Conservation (phyloP, 2,797 vertebrate species). For the Bryconaethiops microstoma region DNA sequence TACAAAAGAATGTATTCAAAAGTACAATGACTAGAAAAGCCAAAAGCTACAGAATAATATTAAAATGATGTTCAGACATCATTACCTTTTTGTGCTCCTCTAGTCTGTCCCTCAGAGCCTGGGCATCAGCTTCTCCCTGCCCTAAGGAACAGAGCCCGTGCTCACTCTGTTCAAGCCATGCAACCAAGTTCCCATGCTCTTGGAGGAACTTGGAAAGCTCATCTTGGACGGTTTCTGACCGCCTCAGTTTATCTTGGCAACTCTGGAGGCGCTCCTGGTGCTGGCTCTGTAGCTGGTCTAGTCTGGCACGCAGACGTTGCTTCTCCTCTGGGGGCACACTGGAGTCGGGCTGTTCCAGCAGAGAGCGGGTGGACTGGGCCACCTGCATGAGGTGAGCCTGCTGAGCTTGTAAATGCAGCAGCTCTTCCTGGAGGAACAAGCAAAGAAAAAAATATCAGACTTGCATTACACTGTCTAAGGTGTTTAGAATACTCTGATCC, state of each 20-base stretch:
- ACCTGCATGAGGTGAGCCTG: conserved; percentile 89
- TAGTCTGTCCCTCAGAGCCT: conserved; percentile 76
- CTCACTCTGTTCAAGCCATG: conserved; percentile 89
- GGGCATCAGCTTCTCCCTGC: conserved; percentile 75
- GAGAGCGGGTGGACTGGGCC: conserved; percentile 84
- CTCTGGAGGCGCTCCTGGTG: conserved; percentile 80
- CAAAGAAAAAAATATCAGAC: background rate
- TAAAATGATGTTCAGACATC: no score
- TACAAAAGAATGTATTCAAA: background rate
- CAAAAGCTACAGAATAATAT: no score
- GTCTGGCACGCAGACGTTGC: conserved; percentile 75
- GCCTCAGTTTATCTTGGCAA: conserved; percentile 85
- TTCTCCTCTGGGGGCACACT: conserved; percentile 81
- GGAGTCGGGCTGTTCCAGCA: conserved; percentile 86
- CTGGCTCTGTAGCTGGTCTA: conserved; percentile 81
- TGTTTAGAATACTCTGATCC: background rate
- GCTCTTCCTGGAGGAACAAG: conserved; percentile 74
- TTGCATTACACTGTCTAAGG: background rate
- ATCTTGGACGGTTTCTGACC: conserved; percentile 83
- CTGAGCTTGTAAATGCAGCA: conserved; percentile 90
- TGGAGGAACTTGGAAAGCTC: conserved; percentile 90
- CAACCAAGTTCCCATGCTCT: conserved; percentile 84
- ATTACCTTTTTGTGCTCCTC: conserved; percentile 85
- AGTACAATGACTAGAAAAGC: background rate
- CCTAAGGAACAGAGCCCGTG: conserved; percentile 81